Percentiles rank a stretch among this genome's conserved stretches.
Evolutionary conservation across 2,797 vertebrate genomes (phyloP).

Genomic region (Pogonophryne albipinna): DNA sequence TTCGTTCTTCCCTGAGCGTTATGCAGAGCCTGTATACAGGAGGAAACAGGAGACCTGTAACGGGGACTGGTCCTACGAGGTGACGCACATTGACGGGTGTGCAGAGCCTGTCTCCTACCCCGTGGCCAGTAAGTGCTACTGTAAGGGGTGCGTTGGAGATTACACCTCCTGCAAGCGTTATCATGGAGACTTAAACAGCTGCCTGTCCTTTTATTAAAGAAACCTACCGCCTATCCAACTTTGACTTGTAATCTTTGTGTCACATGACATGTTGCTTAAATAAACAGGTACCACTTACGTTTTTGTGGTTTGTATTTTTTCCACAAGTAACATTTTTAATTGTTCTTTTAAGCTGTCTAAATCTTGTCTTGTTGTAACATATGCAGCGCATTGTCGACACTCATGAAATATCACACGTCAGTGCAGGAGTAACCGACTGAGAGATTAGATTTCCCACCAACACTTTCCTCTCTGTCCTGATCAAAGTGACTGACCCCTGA

Average conservation of each 20-base stretch:
- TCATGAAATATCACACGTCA: constrained; percentile 8
- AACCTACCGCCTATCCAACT: neutral
- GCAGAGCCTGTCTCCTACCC: constrained; percentile 86
- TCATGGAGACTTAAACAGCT: constrained; percentile 81
- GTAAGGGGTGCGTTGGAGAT: constrained; percentile 82
- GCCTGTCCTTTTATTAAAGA: constrained; percentile 59
- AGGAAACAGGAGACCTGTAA: constrained; percentile 83
- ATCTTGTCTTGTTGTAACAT: neutral
- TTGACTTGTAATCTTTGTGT: neutral
- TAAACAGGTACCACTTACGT: constrained; percentile 37
- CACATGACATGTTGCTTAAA: constrained; percentile 25
- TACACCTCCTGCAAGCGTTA: constrained; percentile 87
- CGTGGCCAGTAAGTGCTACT: constrained; percentile 89
- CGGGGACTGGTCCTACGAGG: constrained; percentile 88
- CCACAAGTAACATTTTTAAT: neutral
- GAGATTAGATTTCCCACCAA: constrained; percentile 28
- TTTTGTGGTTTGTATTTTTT: neutral
- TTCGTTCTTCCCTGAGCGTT: constrained; percentile 64
- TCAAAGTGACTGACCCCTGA: constrained; percentile 34
- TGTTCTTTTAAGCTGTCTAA: constrained; percentile 6
- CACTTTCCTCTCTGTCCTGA: constrained; percentile 17
- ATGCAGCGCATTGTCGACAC: neutral
- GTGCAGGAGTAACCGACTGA: neutral
- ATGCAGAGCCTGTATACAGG: too few species aligned
- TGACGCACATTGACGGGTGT: constrained; percentile 87